phyloP scores from a whole-genome alignment of 2,888 invertebrate genomes.

The Crossocerus cetratus region DNA sequence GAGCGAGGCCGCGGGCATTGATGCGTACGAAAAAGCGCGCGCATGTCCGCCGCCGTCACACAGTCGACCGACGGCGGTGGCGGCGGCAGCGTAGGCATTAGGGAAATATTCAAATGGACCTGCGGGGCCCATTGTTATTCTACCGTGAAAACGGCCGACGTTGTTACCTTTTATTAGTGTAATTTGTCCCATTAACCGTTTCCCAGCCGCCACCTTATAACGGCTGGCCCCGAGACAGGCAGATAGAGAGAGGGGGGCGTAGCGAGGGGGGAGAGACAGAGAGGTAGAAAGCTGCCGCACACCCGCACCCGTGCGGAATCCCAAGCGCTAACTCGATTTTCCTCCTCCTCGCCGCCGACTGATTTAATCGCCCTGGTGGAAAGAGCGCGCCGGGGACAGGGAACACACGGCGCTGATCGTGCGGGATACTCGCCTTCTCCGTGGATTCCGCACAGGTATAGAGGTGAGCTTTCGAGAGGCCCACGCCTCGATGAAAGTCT shows the following conservation, averaged over 20 bases:
- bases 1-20: conserved; percentile 62
- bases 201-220: conserved; percentile 63
- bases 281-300: too few relatives aligned
- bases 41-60: conserved; percentile 63
- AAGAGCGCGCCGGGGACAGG: too few relatives aligned
- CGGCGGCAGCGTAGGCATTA: conserved; percentile 48
- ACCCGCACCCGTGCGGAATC: neutral
- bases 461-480: conserved; percentile 24
- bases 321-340: conserved; percentile 1
- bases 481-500: conserved; percentile 62
- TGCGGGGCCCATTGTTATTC: conserved; percentile 73
- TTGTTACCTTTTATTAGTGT: conserved; percentile 74
- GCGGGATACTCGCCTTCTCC: neutral
- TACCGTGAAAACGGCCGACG: conserved; percentile 75
- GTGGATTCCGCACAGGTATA: conserved; percentile 6
- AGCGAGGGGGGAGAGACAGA: too few relatives aligned
- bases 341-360: neutral
- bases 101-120: conserved; percentile 68
- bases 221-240: conserved; percentile 42
- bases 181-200: conserved; percentile 73
- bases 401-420: too few relatives aligned
- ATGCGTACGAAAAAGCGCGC: conserved; percentile 73
- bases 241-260: too few relatives aligned
- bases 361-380: too few relatives aligned
- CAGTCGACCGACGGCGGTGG: conserved; percentile 31